A percentile compares a stretch with the other conserved stretches of the same genome.
phyloP scores from a whole-genome alignment of 2,113 vertebrate species.

The Anarhynchus alexandrinus region DNA sequence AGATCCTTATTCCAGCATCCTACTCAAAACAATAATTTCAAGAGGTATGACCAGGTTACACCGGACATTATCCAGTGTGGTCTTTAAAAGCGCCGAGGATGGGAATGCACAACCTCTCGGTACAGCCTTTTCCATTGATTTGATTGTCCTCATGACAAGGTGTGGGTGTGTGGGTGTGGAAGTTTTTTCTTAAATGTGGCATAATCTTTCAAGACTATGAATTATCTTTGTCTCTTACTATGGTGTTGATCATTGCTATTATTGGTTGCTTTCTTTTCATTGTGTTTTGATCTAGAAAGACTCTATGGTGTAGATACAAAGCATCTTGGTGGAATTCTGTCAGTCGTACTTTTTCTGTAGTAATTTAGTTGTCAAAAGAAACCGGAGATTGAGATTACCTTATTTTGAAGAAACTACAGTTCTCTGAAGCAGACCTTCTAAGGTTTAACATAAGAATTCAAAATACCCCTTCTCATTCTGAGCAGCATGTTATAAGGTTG shows the following conservation, averaged over 20 bases:
- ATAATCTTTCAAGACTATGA: neutral
- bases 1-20: neutral
- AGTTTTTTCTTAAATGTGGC: neutral
- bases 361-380: neutral
- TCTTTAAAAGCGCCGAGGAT: neutral
- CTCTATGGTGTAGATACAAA: neutral
- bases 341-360: neutral
- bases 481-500: neutral
- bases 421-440: neutral
- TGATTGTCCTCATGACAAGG: fast-evolving
- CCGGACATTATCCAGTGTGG: fast-evolving
- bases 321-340: neutral
- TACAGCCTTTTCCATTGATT: neutral
- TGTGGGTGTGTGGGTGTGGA: no score
- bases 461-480: neutral
- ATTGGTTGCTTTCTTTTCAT: neutral
- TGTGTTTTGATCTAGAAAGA: neutral
- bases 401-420: neutral
- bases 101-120: neutral
- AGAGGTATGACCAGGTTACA: neutral
- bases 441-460: neutral
- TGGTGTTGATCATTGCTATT: neutral
- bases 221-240: neutral
- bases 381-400: neutral
- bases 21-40: neutral